These are phyloP conservation scores for Atlantisia rogersi DNA, from an alignment of 2,113 vertebrate species.

Conservation along the genomic window DNA sequence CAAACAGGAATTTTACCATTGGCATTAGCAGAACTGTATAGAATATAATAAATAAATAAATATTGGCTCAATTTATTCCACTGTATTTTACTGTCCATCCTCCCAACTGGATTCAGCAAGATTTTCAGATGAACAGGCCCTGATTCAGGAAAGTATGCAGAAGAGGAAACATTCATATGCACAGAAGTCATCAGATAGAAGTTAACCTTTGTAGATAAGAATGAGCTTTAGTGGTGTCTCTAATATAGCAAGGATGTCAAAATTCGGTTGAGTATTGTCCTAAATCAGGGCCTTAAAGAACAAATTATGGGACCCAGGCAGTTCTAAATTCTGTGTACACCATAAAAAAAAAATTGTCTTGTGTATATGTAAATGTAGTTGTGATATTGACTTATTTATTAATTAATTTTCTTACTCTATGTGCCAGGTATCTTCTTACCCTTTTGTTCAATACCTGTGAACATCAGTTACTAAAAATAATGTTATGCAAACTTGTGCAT, in stretches of 20 bases:
- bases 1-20: background rate
- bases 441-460: conserved; percentile 23
- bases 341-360: background rate
- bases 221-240: background rate
- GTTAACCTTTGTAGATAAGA: background rate
- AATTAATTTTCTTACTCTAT: conserved; percentile 7
- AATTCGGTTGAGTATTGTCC: background rate
- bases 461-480: conserved; percentile 64
- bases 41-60: too few relatives aligned
- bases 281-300: background rate
- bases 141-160: background rate
- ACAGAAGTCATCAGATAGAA: background rate
- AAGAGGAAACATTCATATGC: background rate
- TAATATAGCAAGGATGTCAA: background rate
- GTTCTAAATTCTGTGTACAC: background rate
- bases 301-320: background rate
- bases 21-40: background rate
- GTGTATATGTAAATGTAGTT: conserved; percentile 53
- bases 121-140: background rate
- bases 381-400: conserved; percentile 59
- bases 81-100: background rate
- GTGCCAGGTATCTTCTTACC: conserved; percentile 26
- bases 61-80: background rate
- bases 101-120: background rate
- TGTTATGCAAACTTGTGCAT: conserved; percentile 73